phyloP scores from a whole-genome alignment of 2,113 vertebrate species.

The Capra hircus region DNA sequence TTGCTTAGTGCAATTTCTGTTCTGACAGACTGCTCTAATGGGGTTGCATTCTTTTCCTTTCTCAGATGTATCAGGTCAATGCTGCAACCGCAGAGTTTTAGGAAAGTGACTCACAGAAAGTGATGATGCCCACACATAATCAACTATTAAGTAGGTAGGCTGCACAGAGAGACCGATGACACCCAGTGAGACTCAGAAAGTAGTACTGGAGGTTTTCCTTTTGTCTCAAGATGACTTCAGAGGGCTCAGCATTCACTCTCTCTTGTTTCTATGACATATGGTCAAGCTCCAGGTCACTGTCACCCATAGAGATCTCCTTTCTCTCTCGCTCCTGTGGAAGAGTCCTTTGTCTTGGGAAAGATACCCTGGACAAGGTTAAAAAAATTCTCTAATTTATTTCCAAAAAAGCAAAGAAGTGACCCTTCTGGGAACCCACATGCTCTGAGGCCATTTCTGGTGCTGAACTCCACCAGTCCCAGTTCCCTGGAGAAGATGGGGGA shows the following conservation, averaged over 20 bases:
- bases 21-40: not conserved
- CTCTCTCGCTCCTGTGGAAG: not conserved
- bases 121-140: fast-evolving
- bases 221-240: too few species aligned
- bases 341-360: not conserved
- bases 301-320: too few species aligned
- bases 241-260: not conserved
- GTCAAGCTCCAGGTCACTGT: fast-evolving
- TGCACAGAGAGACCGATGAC: too few species aligned
- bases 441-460: not conserved
- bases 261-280: too few species aligned
- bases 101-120: not conserved
- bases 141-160: not conserved
- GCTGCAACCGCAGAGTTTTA: not conserved
- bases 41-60: not conserved
- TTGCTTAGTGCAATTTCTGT: not conserved
- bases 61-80: too few species aligned
- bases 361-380: not conserved
- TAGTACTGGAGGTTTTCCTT: fast-evolving
- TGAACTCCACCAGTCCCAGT: fast-evolving
- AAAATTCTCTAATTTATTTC: not conserved
- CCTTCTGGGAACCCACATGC: not conserved
- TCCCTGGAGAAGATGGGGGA: not conserved
- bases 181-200: fast-evolving
- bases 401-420: not conserved